Conservation (phyloP, 2,888 invertebrate species). For the Ornithoptera priamus region DNA sequence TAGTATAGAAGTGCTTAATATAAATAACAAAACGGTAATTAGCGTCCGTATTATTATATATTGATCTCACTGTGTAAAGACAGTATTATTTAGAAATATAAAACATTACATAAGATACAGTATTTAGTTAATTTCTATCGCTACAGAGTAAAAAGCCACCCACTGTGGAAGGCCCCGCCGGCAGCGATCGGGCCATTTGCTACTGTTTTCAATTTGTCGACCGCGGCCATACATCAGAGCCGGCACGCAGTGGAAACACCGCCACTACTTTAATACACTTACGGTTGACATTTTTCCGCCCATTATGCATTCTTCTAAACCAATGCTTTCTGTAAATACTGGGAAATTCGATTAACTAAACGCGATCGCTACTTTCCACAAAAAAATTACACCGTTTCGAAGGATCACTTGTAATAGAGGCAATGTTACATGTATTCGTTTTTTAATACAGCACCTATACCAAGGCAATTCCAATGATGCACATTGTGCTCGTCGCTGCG, state of each 20-base stretch:
- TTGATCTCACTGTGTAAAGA: no score
- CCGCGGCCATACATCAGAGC: constrained; percentile 67
- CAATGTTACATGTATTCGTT: neutral
- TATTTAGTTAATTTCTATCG: no score
- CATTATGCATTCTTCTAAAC: constrained; percentile 69
- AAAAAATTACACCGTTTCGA: constrained; percentile 27
- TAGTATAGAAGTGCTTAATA: no score
- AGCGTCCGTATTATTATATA: no score
- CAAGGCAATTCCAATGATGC: no score
- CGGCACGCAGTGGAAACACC: constrained; percentile 55
- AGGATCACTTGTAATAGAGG: constrained; percentile 3
- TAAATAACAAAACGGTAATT: no score
- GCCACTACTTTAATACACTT: constrained; percentile 72
- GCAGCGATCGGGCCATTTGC: constrained; percentile 69
- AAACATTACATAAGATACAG: no score
- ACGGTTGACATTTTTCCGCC: constrained; percentile 70
- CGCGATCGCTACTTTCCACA: constrained; percentile 42
- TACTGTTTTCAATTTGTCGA: constrained; percentile 72
- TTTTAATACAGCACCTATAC: no score
- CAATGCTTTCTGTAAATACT: constrained; percentile 61
- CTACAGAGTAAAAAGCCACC: neutral
- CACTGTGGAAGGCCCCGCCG: constrained; percentile 48
- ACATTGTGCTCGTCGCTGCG: no score
- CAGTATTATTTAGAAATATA: no score
- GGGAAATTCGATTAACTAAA: constrained; percentile 50